Percentiles rank a stretch among this genome's conserved stretches.
These are phyloP conservation scores for Rattus norvegicus DNA, from an alignment of 2,113 vertebrate species.

Conservation along the genomic window DNA sequence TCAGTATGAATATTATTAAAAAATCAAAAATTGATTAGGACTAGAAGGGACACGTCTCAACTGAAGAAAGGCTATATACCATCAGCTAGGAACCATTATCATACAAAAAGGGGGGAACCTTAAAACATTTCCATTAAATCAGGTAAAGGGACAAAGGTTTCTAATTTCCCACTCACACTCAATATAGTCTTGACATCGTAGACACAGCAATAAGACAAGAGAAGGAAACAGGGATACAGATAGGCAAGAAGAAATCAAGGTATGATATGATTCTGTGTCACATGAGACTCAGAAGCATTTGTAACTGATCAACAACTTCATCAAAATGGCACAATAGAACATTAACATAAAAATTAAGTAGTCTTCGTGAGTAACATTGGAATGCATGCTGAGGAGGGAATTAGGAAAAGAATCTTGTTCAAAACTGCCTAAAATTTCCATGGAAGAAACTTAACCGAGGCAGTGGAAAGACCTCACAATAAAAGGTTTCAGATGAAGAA, in stretches of 20 bases:
- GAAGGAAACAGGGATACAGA: not conserved
- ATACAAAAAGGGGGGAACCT: not conserved
- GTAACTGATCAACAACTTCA: not conserved
- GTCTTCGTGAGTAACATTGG: not conserved
- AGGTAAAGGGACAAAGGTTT: not conserved
- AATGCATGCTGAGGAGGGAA: not conserved
- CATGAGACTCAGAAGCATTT: not conserved
- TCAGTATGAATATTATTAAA: not conserved
- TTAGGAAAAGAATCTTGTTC: not conserved
- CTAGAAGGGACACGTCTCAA: not conserved
- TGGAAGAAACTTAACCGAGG: not conserved
- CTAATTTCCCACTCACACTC: not conserved
- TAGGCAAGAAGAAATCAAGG: not conserved
- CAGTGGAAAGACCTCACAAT: not conserved
- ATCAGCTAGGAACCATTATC: not conserved
- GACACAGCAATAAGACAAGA: not conserved
- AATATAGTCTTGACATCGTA: not conserved
- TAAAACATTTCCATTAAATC: not conserved
- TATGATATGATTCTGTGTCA: not conserved
- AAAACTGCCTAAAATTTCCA: not conserved
- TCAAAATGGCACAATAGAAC: not conserved
- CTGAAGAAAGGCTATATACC: not conserved
- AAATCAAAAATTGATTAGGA: not conserved
- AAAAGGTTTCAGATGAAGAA: not conserved
- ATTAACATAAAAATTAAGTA: not conserved